A percentile compares a stretch with the other conserved stretches of the same genome.
phyloP scores from a whole-genome alignment of 2,888 invertebrate genomes.

The Sinelater perroti region DNA sequence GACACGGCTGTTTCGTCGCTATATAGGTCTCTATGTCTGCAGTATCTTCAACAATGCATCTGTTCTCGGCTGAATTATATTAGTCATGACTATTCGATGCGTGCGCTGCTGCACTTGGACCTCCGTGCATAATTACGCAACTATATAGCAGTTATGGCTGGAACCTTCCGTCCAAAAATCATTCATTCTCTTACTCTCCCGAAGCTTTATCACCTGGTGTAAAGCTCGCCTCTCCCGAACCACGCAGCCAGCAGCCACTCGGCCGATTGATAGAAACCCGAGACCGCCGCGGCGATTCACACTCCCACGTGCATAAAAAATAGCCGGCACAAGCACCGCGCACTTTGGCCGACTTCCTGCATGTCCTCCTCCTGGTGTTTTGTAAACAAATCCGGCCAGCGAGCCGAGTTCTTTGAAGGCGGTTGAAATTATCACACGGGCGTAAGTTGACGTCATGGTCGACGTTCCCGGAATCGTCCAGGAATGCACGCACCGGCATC shows the following conservation, averaged over 20 bases:
- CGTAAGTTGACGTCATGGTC: conserved; percentile 34
- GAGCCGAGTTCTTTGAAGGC: conserved; percentile 31
- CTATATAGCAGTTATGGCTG: no score
- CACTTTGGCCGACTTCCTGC: neutral
- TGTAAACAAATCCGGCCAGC: neutral
- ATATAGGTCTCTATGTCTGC: conserved; percentile 21
- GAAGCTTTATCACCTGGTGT: no score
- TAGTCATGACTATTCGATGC: conserved; percentile 23
- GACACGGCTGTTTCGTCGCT: conserved; percentile 10
- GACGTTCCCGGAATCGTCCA: conserved; percentile 37
- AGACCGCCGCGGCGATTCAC: no score
- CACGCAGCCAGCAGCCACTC: no score
- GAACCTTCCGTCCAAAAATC: no score
- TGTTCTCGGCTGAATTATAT: conserved; percentile 17
- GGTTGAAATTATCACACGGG: conserved; percentile 33
- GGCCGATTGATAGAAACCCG: no score
- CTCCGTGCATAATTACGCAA: no score
- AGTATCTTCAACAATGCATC: conserved; percentile 29
- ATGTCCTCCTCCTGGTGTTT: neutral
- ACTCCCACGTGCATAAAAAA: no score
- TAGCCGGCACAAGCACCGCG: no score
- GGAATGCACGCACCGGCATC: conserved; percentile 41
- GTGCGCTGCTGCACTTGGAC: no score
- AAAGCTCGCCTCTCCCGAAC: no score
- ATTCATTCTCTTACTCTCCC: no score